A percentile compares a stretch with the other conserved stretches of the same genome.
phyloP scores from a whole-genome alignment of 2,113 vertebrate species.

The Halcyon malimbica region DNA sequence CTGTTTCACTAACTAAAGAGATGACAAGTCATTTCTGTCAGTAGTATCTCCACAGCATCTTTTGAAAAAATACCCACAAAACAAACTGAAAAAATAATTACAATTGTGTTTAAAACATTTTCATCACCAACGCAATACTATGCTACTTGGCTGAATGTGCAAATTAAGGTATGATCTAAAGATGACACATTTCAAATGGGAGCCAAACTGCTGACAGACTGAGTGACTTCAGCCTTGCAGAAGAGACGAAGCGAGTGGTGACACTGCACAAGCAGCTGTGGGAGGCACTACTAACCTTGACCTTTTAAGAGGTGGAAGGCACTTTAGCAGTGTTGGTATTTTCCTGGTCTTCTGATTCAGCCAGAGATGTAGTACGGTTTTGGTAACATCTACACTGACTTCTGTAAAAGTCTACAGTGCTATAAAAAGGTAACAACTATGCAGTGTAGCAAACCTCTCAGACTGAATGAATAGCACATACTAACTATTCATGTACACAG shows the following conservation, averaged over 20 bases:
- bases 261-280: not conserved
- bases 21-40: not conserved
- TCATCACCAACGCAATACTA: not conserved
- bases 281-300: not conserved
- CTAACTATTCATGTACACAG: not conserved
- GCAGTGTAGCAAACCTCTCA: not conserved
- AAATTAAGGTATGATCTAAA: not conserved
- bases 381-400: not conserved
- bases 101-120: not conserved
- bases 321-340: not conserved
- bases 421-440: not conserved
- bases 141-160: not conserved
- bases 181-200: not conserved
- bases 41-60: not conserved
- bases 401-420: not conserved
- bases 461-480: not conserved
- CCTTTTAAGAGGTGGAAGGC: not conserved
- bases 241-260: not conserved
- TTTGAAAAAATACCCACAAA: not conserved
- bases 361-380: not conserved
- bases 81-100: not conserved
- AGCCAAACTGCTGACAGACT: not conserved
- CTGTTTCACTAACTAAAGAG: not conserved
- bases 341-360: not conserved
- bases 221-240: not conserved